Evolutionary conservation across 2,113 vertebrate species (phyloP), one percentile per base, ranked within the genome.

Genomic region (Trematocara zebra): DNA sequence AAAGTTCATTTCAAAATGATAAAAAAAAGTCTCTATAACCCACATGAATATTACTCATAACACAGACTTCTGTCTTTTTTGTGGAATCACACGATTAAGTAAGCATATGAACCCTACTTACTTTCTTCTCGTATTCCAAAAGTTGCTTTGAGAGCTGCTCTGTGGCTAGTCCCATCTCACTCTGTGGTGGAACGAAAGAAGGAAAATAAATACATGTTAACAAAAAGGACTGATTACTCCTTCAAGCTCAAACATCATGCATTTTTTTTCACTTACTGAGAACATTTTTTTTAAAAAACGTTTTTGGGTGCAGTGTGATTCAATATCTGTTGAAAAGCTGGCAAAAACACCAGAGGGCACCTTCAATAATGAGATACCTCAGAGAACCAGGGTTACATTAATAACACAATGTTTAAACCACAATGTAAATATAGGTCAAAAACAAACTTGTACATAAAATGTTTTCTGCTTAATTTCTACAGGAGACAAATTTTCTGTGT

Each of bases 101-200:
- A 2, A 40, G 15, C 5, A 26, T 11, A 76, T 37, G 11, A 67
- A 20, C 10, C 11, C 5, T 26, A 82, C 94, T 89, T 96, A 99
- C 99, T 97, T 99, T 98, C 82, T 98, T 98, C 90, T 99, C 98
- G 87, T 99, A 99, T 1, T 97, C 97, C 93, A 99, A 96, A 9
- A 99, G 97, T 80, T 99, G 98, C 91, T 95, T 96, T 0, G 99
- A 99, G 69, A 99, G 98, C 92, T 99, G 98, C 31, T 99, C 98
- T 3, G 98, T 99, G 84, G 99, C 99, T 95, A 99, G 94, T 87
- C 97, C 97, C 98, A 99, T 99, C 93, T 99, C 99, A 91, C 98
- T 99, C 99, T 99, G 94, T 17, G 5, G 88, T 57, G 35, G 35
- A 67, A 35, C 67, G 23, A 84, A 3, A 83, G 15, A 35, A 5